Evolutionary conservation across 2,797 vertebrate species (phyloP).

Genomic region (Alosa sapidissima): DNA sequence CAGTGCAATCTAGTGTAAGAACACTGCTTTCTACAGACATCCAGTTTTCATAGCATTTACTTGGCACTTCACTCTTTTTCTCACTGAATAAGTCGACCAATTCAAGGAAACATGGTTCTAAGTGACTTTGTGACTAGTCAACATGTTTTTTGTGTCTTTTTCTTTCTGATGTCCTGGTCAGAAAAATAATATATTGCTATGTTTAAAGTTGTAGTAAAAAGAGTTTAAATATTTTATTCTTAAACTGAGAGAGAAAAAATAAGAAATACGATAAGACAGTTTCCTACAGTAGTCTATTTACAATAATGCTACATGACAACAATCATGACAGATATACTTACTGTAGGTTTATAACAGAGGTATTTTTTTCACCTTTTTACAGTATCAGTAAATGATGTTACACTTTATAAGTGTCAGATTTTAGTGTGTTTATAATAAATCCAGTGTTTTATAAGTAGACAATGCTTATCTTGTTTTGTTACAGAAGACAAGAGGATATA

Average conservation of each 20-base stretch:
- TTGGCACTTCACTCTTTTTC: neutral
- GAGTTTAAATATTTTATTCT: slow-evolving; percentile 14
- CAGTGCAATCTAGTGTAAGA: neutral
- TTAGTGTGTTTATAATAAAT: slow-evolving; percentile 73
- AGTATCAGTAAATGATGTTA: slow-evolving; percentile 64
- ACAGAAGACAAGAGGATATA: slow-evolving; percentile 3
- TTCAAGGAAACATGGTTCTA: neutral
- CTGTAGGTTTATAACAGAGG: slow-evolving; percentile 63
- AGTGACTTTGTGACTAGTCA: slow-evolving; percentile 13
- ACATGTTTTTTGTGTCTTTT: slow-evolving; percentile 11
- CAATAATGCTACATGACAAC: slow-evolving; percentile 52
- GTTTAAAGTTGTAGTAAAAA: slow-evolving; percentile 8
- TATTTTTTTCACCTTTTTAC: slow-evolving; percentile 50
- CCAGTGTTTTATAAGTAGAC: slow-evolving; percentile 20
- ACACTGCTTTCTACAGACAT: neutral
- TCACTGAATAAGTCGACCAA: neutral
- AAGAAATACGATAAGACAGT: neutral
- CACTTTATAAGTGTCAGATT: slow-evolving; percentile 72
- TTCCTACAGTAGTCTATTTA: slow-evolving; percentile 41
- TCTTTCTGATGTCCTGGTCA: neutral
- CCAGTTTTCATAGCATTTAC: neutral
- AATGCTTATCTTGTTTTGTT: slow-evolving; percentile 15
- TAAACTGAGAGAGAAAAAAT: neutral
- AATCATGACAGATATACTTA: slow-evolving; percentile 61
- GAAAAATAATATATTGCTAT: slow-evolving; percentile 8